Conservation (phyloP, 2,888 invertebrate species). For the Trissolcus japonicus region DNA sequence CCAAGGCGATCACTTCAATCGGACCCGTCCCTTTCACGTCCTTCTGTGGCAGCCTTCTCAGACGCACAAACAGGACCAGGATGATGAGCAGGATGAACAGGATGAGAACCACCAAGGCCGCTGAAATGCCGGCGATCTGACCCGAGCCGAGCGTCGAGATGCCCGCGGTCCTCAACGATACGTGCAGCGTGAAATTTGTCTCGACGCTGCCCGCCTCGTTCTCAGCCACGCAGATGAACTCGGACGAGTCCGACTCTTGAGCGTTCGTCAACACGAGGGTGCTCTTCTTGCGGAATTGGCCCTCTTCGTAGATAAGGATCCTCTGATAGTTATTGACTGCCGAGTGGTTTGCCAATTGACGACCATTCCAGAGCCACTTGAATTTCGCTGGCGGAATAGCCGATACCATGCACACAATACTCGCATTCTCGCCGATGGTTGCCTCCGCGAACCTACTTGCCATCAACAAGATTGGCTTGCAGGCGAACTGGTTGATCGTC, state of each 20-base stretch:
- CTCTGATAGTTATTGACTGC: conserved; percentile 87
- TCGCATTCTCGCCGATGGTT: conserved; percentile 89
- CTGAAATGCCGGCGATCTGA: conserved; percentile 90
- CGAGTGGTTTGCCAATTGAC: conserved; percentile 86
- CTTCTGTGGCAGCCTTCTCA: conserved; percentile 84
- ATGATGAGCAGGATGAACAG: conserved; percentile 85
- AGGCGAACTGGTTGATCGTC: conserved; percentile 89
- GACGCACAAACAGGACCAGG: conserved; percentile 84
- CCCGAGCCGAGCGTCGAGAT: conserved; percentile 89
- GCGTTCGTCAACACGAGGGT: conserved; percentile 87
- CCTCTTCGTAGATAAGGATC: conserved; percentile 86
- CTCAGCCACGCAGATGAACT: conserved; percentile 93
- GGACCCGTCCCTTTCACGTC: conserved; percentile 88
- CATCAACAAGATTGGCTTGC: conserved; percentile 87
- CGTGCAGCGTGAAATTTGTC: conserved; percentile 92
- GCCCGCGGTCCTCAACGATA: conserved; percentile 86
- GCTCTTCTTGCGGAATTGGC: conserved; percentile 86
- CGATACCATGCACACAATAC: conserved; percentile 87
- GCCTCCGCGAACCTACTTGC: conserved; percentile 87
- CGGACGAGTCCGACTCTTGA: conserved; percentile 88
- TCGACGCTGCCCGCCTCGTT: conserved; percentile 92
- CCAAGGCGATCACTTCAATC: conserved; percentile 66
- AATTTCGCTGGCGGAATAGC: conserved; percentile 88
- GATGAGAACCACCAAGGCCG: conserved; percentile 87
- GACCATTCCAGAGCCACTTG: conserved; percentile 92